These are phyloP conservation scores for Limnephilus lunatus DNA, from an alignment of 2,888 invertebrate genomes.

Conservation along the genomic window DNA sequence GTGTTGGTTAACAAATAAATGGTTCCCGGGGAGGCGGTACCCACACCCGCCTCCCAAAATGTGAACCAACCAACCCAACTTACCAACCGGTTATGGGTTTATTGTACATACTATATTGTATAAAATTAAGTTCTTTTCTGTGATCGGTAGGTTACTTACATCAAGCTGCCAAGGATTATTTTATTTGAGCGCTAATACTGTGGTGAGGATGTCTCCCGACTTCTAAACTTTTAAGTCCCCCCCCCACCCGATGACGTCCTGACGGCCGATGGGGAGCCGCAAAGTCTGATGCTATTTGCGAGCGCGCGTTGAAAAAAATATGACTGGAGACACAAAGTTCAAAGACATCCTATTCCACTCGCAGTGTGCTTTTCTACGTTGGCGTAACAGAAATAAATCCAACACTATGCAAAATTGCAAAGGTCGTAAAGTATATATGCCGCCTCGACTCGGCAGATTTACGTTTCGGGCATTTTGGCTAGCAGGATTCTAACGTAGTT, in stretches of 20 bases:
- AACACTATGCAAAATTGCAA: background rate
- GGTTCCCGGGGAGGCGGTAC: too few relatives aligned
- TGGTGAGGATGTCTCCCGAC: background rate
- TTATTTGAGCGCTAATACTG: background rate
- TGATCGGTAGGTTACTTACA: too few relatives aligned
- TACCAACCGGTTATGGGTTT: too few relatives aligned
- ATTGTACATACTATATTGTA: too few relatives aligned
- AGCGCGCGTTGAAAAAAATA: conserved; percentile 15
- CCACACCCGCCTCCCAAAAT: too few relatives aligned
- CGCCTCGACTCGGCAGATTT: background rate
- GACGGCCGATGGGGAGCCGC: background rate
- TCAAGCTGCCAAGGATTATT: background rate
- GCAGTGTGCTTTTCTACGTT: background rate
- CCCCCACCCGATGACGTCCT: background rate
- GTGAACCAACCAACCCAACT: too few relatives aligned
- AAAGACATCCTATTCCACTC: background rate
- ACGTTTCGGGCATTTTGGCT: background rate
- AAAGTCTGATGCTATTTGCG: conserved; percentile 20
- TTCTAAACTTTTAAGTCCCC: conserved; percentile 9
- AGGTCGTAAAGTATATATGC: background rate
- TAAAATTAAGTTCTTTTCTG: too few relatives aligned
- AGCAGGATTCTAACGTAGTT: background rate
- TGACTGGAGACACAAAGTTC: conserved; percentile 2
- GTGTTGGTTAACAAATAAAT: too few relatives aligned
- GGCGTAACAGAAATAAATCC: conserved; percentile 4